Percentiles rank a stretch among this genome's conserved stretches.
These are phyloP conservation scores for Camelus bactrianus DNA, from an alignment of 2,113 vertebrate species.

Conservation along the genomic window DNA sequence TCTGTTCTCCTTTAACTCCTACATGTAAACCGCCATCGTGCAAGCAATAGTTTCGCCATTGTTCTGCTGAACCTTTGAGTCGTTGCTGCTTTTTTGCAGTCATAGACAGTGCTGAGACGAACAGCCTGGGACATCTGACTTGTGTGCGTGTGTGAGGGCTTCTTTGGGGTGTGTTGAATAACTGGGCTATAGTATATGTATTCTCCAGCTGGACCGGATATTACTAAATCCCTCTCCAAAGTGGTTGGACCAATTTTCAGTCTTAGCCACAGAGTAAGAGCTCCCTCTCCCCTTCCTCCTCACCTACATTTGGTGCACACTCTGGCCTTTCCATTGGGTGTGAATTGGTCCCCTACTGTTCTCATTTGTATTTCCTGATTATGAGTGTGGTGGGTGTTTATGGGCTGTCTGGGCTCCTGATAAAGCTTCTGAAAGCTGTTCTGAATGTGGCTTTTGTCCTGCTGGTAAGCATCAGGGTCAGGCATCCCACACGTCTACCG, in stretches of 20 bases:
- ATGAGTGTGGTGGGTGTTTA: not conserved
- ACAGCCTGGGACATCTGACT: not conserved
- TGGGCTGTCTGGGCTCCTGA: not conserved
- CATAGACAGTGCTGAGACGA: not conserved
- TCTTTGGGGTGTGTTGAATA: not conserved
- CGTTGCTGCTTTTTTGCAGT: not conserved
- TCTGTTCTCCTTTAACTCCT: not conserved
- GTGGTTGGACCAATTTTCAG: not conserved
- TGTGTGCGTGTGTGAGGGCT: not conserved
- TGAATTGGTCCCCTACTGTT: not conserved
- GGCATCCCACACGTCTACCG: no score
- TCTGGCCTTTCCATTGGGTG: not conserved
- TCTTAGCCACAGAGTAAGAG: not conserved
- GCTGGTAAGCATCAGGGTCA: not conserved
- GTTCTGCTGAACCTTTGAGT: not conserved
- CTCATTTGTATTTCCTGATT: not conserved
- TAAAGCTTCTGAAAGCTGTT: not conserved
- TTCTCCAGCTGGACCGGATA: not conserved
- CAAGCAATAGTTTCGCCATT: not conserved
- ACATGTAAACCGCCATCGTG: not conserved
- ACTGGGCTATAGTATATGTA: not conserved
- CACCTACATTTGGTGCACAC: not conserved
- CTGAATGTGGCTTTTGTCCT: not conserved
- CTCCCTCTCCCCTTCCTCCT: not conserved
- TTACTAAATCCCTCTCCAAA: not conserved